phyloP scores from a whole-genome alignment of 2,113 vertebrate species.

The Carollia perspicillata region DNA sequence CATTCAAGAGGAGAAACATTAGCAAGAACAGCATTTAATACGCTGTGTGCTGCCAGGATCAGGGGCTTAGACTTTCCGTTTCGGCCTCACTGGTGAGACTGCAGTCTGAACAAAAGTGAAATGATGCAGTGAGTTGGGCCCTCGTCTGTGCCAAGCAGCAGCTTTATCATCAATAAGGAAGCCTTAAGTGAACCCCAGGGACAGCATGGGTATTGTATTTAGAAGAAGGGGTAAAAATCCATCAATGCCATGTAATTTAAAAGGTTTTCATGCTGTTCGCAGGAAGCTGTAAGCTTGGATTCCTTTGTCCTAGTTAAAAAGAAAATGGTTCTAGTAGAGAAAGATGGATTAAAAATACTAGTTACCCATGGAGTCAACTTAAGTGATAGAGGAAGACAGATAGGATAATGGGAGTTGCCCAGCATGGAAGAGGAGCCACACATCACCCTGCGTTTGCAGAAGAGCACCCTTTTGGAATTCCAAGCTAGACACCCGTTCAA shows the following conservation, averaged over 20 bases:
- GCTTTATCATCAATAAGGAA: slow-evolving; percentile 49
- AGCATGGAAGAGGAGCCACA: not conserved
- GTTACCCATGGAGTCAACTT: slow-evolving; percentile 29
- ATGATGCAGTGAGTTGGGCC: slow-evolving; percentile 8
- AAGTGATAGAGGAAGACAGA: slow-evolving; percentile 49
- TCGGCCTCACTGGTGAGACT: not conserved
- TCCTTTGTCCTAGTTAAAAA: slow-evolving; percentile 61
- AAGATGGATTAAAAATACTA: slow-evolving; percentile 63
- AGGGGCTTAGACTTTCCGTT: not conserved
- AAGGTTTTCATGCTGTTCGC: slow-evolving; percentile 45
- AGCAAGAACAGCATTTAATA: slow-evolving; percentile 19
- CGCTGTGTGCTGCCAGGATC: not conserved
- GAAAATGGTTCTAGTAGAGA: slow-evolving; percentile 56
- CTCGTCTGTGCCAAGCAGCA: not conserved
- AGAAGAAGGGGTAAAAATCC: slow-evolving; percentile 58
- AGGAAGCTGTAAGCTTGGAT: slow-evolving; percentile 45
- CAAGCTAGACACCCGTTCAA: slow-evolving; percentile 34
- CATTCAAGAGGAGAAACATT: slow-evolving; percentile 41
- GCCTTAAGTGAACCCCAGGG: slow-evolving; percentile 58
- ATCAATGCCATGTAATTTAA: slow-evolving; percentile 57
- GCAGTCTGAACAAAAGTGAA: slow-evolving; percentile 32
- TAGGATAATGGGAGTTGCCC: not conserved
- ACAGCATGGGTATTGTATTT: slow-evolving; percentile 29
- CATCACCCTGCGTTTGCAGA: slow-evolving; percentile 34
- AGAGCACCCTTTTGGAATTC: slow-evolving; percentile 11